Percentiles rank a stretch among this genome's conserved stretches.
Conservation (phyloP, 2,113 vertebrate genomes). For the Microcebus ravelobensis region DNA sequence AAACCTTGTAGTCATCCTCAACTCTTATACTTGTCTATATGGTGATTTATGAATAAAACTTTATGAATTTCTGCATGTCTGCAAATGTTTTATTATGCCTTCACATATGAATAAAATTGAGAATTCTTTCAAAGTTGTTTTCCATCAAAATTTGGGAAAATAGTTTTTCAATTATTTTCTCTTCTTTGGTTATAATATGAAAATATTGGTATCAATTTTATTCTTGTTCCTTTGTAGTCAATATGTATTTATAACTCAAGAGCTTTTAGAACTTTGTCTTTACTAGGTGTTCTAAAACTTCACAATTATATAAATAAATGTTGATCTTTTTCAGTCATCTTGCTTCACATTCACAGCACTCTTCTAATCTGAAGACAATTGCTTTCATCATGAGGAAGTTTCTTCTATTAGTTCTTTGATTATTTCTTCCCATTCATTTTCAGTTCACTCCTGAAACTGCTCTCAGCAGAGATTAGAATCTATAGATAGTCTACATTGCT, state of each 20-base stretch:
- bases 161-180: background rate
- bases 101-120: background rate
- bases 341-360: background rate
- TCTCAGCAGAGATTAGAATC: background rate
- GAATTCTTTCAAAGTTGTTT: background rate
- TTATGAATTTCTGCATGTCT: background rate
- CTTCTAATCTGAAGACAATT: background rate
- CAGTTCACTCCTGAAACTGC: background rate
- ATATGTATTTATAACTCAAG: background rate
- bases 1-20: background rate
- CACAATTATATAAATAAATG: background rate
- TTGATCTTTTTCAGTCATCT: background rate
- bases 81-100: background rate
- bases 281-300: background rate
- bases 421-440: background rate
- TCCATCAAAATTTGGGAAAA: background rate
- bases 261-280: background rate
- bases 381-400: background rate
- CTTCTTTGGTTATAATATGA: background rate
- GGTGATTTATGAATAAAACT: background rate
- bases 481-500: background rate
- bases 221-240: background rate
- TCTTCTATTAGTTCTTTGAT: slow-evolving; percentile 12
- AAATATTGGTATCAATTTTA: background rate
- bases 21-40: background rate